Percentiles rank a stretch among this genome's conserved stretches.
These are phyloP conservation scores for Cryptocheilus praepositus DNA, from an alignment of 2,888 invertebrate genomes.

Conservation along the genomic window DNA sequence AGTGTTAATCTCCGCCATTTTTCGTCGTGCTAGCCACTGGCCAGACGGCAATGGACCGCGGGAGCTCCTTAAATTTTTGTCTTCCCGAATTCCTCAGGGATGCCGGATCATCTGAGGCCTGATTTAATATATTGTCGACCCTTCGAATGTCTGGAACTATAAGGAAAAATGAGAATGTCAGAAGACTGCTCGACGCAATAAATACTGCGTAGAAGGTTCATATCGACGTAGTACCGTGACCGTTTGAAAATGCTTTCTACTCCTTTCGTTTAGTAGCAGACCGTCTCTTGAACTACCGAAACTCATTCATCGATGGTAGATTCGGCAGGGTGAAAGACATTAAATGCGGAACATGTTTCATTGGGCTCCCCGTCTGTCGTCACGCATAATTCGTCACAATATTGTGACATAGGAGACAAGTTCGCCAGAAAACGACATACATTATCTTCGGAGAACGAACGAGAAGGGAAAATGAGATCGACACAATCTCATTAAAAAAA, in stretches of 20 bases:
- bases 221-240: neutral
- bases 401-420: neutral
- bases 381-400: slow-evolving; percentile 13
- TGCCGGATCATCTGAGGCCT: neutral
- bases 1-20: slow-evolving; percentile 54
- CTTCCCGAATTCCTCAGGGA: slow-evolving; percentile 7
- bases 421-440: slow-evolving; percentile 23
- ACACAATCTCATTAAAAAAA: slow-evolving; percentile 41
- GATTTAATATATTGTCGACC: neutral
- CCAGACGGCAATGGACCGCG: slow-evolving; percentile 31
- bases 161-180: neutral
- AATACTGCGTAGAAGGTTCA: neutral
- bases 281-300: no score
- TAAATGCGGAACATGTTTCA: no score
- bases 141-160: neutral
- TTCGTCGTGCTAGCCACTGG: slow-evolving; percentile 31
- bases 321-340: no score
- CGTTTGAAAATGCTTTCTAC: no score
- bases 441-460: slow-evolving; percentile 16
- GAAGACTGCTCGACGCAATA: neutral
- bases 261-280: no score
- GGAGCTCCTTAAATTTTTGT: slow-evolving; percentile 24
- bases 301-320: no score
- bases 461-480: slow-evolving; percentile 16
- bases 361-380: no score